Conservation (phyloP, 2,888 invertebrate species). For the Zaprionus bogoriensis region DNA sequence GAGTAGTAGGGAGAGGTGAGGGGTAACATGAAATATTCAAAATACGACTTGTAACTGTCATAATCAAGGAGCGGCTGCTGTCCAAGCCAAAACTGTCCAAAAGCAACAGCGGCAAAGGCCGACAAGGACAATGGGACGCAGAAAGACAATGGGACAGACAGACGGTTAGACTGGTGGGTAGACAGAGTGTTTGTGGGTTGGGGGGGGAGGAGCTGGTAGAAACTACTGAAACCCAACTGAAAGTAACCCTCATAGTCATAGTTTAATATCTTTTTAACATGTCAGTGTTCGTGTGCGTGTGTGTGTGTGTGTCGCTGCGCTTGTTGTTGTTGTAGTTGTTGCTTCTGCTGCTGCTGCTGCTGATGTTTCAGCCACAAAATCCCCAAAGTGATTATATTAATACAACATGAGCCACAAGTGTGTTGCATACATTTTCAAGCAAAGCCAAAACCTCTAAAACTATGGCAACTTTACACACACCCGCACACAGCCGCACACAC, state of each 20-base stretch:
- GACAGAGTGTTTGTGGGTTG: too few relatives aligned
- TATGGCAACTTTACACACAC: constrained; percentile 45
- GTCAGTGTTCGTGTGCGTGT: constrained; percentile 38
- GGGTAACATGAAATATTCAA: constrained; percentile 45
- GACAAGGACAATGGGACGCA: constrained; percentile 11
- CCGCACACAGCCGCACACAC: constrained; percentile 9
- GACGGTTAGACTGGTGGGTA: not conserved
- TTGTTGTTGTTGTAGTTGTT: constrained; percentile 19
- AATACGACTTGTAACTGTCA: constrained; percentile 61
- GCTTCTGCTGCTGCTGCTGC: constrained; percentile 12
- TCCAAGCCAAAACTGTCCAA: constrained; percentile 27
- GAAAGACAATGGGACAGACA: not conserved
- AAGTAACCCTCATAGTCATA: constrained; percentile 61
- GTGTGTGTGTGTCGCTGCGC: not conserved
- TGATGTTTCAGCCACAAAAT: constrained; percentile 57
- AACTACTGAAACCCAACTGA: constrained; percentile 33
- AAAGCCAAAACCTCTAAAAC: constrained; percentile 51
- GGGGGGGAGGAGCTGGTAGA: not conserved
- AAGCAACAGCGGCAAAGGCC: constrained; percentile 9
- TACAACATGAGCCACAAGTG: constrained; percentile 76
- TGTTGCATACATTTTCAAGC: constrained; percentile 58
- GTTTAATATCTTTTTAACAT: constrained; percentile 75
- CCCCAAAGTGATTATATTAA: constrained; percentile 79
- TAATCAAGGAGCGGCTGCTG: constrained; percentile 52
- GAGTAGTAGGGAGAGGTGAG: not conserved